phyloP scores from a whole-genome alignment of 2,113 vertebrate genomes.

The Hystrix cristata region DNA sequence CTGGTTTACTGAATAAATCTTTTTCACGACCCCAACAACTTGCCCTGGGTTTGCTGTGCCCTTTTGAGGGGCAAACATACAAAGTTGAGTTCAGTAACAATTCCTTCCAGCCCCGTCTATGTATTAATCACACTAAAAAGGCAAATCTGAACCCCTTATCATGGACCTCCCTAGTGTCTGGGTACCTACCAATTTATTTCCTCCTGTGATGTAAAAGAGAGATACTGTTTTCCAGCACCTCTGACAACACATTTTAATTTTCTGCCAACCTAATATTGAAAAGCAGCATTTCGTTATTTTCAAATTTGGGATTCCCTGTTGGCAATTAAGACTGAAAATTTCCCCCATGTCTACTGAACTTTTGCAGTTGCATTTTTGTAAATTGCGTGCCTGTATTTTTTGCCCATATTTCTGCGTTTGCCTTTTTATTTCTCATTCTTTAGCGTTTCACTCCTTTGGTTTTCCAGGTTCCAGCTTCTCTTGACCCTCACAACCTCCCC shows the following conservation, averaged over 20 bases:
- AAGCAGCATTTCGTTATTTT: constrained; percentile 41
- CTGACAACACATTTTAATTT: background rate
- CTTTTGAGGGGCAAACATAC: background rate
- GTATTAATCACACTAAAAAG: background rate
- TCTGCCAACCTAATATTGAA: background rate
- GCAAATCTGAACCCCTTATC: background rate
- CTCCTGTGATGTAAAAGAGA: background rate
- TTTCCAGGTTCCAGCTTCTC: background rate
- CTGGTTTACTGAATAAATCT: background rate
- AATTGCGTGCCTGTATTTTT: background rate
- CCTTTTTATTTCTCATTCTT: background rate
- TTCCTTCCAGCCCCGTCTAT: background rate
- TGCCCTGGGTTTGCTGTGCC: background rate
- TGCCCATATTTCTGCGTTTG: background rate
- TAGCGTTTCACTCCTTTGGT: background rate
- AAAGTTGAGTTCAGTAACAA: background rate
- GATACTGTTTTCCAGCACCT: background rate
- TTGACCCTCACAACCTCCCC: background rate
- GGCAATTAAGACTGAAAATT: background rate
- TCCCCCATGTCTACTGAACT: background rate
- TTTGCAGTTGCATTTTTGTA: background rate
- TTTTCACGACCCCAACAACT: background rate
- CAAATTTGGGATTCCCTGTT: background rate
- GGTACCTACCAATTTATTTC: background rate
- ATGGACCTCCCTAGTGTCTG: too few species aligned